phyloP scores from a whole-genome alignment of 1,140 invertebrate genomes.

The Thrips palmi region DNA sequence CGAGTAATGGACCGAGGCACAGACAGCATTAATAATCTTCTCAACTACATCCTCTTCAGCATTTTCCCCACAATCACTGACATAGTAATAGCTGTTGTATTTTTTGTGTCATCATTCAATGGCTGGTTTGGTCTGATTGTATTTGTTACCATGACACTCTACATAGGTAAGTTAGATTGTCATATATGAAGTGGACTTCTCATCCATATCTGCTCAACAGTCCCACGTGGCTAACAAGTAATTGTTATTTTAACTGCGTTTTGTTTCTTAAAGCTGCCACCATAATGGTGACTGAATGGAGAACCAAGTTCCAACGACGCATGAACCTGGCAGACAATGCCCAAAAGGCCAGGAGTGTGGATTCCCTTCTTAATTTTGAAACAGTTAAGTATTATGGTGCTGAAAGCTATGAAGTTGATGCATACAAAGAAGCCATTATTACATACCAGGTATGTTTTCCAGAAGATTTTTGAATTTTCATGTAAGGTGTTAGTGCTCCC shows the following conservation, averaged over 20 bases:
- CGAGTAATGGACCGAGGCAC: constrained; percentile 90
- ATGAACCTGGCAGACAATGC: constrained; percentile 92
- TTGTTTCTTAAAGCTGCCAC: constrained; percentile 45
- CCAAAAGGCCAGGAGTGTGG: constrained; percentile 75
- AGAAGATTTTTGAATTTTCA: constrained; percentile 2
- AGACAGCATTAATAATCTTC: constrained; percentile 79
- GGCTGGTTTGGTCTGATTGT: constrained; percentile 88
- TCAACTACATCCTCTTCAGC: constrained; percentile 74
- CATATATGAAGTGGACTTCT: background rate
- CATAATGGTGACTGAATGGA: constrained; percentile 82
- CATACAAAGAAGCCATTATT: constrained; percentile 62
- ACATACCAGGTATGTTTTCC: constrained; percentile 49
- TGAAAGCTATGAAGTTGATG: constrained; percentile 73
- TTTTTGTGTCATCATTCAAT: constrained; percentile 75
- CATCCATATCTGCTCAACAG: background rate
- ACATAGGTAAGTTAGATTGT: constrained; percentile 54
- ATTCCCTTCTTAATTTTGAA: constrained; percentile 94
- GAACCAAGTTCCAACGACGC: constrained; percentile 78
- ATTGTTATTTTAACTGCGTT: constrained; percentile 4
- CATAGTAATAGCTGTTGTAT: constrained; percentile 81
- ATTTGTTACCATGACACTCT: constrained; percentile 77
- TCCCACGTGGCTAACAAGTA: background rate
- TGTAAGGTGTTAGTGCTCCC: background rate
- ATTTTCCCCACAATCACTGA: constrained; percentile 85
- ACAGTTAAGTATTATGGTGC: constrained; percentile 96